Base-by-base conservation (phyloP, 1,140 invertebrate genomes). In the Papilio xuthus region DNA sequence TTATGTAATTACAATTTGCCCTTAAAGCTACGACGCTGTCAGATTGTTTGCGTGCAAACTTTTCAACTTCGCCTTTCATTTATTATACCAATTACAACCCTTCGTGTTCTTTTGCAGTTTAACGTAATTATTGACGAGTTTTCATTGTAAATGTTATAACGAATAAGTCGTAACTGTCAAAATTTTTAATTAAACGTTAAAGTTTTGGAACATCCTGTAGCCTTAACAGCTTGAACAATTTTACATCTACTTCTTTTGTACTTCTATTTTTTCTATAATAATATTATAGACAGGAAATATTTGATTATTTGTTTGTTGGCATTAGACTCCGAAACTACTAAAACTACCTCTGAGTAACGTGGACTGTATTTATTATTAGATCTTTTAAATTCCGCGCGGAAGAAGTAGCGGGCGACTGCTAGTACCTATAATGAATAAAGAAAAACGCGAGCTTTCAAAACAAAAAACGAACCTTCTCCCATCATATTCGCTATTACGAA, bases 1-100 rank as follows among this genome's bases (percentile, higher is more conserved):
- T 78, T 78, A 78, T 78, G 70, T 81, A 77, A 81, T 81, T 78
- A 78, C 78, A 71, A 79, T 53, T 71, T 77, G n/a, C 53, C 53
- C 50, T 53, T 50, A 56, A 50, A 60, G 67, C 42, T 72, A 10
- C 9, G 42, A 47, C 20, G 42, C 70, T 10, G 70, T 26, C 70
- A 72, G 70, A 23, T 15, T 72, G 70, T 72, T 72, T 72, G 78
- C 77, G 71, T 60, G 74, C 74, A 78, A 78, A 72, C 70, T 72
- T 72, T 47, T 47, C 20, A 47, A 72, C 37, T 42, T 8, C 7
- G 70, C 41, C 41, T 72, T 72, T 72, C 70, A 47, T 72, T 72
- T 72, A 72, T 72, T 72, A 44, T 72, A 4, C 42, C 41, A 44
- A 72, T 44, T 72, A 72, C 70, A 72, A 72, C 41, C 70, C 41